Conservation (phyloP, 2,113 vertebrate genomes). For the Balaeniceps rex region DNA sequence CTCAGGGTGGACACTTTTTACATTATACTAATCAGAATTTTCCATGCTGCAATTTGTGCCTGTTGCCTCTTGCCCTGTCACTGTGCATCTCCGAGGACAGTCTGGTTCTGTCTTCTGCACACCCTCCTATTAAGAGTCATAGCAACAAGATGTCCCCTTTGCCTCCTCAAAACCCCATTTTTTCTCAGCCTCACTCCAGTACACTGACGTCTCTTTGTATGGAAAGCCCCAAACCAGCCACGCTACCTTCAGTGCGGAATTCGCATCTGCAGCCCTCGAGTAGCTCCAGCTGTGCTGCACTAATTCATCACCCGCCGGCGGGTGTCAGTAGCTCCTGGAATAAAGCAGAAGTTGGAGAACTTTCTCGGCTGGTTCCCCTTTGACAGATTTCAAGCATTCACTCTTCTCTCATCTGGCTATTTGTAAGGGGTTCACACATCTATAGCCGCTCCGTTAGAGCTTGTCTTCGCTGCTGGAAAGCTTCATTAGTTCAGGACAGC, state of each 20-base stretch:
- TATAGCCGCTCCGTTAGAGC: neutral
- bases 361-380: neutral
- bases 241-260: neutral
- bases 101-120: neutral
- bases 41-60: neutral
- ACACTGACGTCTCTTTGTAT: neutral
- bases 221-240: neutral
- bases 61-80: neutral
- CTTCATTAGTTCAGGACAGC: slow-evolving; percentile 23
- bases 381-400: slow-evolving; percentile 1
- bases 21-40: neutral
- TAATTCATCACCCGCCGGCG: neutral
- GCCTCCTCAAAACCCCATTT: neutral
- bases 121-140: neutral
- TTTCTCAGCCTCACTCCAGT: neutral
- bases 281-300: slow-evolving; percentile 9
- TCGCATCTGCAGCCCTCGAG: neutral
- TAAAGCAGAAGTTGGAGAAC: neutral
- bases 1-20: neutral
- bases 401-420: slow-evolving; percentile 15
- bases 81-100: neutral
- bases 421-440: neutral
- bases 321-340: slow-evolving; percentile 6
- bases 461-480: slow-evolving; percentile 47
- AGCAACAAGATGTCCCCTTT: neutral